These are phyloP conservation scores for Scolopax rusticola DNA, from an alignment of 2,797 vertebrate genomes.

Conservation along the genomic window DNA sequence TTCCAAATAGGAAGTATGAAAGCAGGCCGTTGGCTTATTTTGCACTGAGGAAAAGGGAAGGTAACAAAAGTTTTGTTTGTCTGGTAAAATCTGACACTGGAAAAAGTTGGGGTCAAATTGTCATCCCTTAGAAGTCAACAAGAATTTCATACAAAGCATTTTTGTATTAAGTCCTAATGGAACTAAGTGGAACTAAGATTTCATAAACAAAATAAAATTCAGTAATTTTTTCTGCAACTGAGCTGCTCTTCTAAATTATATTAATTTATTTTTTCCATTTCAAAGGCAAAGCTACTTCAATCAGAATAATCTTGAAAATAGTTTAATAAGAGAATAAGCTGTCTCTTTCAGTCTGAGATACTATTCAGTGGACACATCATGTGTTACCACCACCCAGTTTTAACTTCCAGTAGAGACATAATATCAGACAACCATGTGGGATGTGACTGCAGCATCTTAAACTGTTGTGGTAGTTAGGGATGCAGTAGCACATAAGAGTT, in stretches of 20 bases:
- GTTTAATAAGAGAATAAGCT: background rate
- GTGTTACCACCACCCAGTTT: background rate
- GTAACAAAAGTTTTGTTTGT: background rate
- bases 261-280: background rate
- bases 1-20: background rate
- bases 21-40: background rate
- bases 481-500: background rate
- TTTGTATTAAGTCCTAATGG: background rate
- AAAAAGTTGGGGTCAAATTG: background rate
- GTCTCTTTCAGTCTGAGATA: background rate
- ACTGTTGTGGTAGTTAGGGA: background rate
- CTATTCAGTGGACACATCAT: background rate
- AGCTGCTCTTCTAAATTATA: background rate
- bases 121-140: background rate
- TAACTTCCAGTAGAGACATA: background rate
- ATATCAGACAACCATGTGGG: accelerated
- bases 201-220: background rate
- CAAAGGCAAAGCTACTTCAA: background rate
- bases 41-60: background rate
- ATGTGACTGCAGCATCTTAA: background rate
- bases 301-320: background rate
- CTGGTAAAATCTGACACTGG: background rate
- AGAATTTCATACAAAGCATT: background rate
- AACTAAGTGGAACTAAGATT: background rate
- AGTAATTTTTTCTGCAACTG: background rate